Conservation (phyloP, 2,797 vertebrate genomes). For the Trematomus bernacchii region DNA sequence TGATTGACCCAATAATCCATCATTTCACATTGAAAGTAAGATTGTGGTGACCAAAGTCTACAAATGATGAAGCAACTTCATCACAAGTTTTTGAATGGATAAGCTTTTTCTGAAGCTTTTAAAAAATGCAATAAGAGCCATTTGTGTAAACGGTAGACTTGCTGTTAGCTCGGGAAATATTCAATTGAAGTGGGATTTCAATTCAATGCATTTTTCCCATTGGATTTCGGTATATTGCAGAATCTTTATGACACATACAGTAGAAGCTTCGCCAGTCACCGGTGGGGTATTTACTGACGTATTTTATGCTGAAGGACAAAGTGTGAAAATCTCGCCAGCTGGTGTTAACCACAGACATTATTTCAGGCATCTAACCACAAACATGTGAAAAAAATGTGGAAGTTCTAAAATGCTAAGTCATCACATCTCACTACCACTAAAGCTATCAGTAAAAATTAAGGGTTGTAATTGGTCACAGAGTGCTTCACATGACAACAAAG, state of each 20-base stretch:
- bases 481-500: neutral
- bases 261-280: too few species aligned
- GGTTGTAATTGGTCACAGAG: neutral
- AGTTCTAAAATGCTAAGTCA: too few species aligned
- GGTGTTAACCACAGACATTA: too few species aligned
- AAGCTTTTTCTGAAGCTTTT: neutral
- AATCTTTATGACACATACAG: too few species aligned
- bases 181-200: neutral
- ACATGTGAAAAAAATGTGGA: too few species aligned
- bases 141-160: neutral
- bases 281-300: too few species aligned
- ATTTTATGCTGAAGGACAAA: too few species aligned
- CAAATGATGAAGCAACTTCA: neutral
- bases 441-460: neutral
- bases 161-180: neutral
- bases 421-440: neutral
- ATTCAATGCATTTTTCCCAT: too few species aligned
- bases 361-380: too few species aligned
- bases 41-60: constrained; percentile 38
- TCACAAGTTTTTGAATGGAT: constrained; percentile 7
- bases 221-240: too few species aligned
- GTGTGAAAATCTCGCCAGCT: too few species aligned
- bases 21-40: constrained; percentile 48
- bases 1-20: constrained; percentile 25
- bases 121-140: constrained; percentile 5